Conservation (phyloP, 2,888 invertebrate species). For the Plagodis pulveraria region DNA sequence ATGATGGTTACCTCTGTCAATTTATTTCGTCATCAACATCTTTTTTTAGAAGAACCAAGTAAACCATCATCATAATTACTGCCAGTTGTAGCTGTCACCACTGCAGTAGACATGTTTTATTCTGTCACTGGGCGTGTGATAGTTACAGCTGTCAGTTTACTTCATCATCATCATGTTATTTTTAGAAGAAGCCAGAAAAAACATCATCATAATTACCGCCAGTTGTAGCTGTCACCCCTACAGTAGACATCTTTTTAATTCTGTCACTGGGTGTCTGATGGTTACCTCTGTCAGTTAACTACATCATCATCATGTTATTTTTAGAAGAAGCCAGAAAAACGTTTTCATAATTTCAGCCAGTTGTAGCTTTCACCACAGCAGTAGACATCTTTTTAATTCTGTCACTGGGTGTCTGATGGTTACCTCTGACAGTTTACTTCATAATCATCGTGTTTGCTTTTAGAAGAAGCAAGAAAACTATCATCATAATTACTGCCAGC, state of each 20-base stretch:
- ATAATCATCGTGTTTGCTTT: neutral
- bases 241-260: constrained; percentile 22
- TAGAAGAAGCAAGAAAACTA: neutral
- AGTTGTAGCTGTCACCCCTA: constrained; percentile 14
- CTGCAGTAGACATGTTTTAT: constrained; percentile 15
- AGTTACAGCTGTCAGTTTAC: neutral
- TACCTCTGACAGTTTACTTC: neutral
- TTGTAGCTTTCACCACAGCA: constrained; percentile 27
- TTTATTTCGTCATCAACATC: too few species aligned
- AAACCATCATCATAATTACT: neutral
- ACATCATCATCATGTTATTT: constrained; percentile 1
- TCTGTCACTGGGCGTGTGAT: constrained; percentile 2
- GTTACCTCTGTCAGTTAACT: constrained; percentile 5
- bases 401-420: neutral
- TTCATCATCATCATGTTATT: neutral
- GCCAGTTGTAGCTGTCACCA: constrained; percentile 21
- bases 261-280: constrained; percentile 36
- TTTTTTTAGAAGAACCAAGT: too few species aligned
- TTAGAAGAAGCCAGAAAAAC: neutral
- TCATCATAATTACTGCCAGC: neutral
- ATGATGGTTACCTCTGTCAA: constrained; percentile 18
- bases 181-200: neutral
- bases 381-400: constrained; percentile 19
- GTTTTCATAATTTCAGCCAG: neutral
- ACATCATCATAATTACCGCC: neutral